Conservation (phyloP, 2,888 invertebrate species). For the Sympetrum striolatum region DNA sequence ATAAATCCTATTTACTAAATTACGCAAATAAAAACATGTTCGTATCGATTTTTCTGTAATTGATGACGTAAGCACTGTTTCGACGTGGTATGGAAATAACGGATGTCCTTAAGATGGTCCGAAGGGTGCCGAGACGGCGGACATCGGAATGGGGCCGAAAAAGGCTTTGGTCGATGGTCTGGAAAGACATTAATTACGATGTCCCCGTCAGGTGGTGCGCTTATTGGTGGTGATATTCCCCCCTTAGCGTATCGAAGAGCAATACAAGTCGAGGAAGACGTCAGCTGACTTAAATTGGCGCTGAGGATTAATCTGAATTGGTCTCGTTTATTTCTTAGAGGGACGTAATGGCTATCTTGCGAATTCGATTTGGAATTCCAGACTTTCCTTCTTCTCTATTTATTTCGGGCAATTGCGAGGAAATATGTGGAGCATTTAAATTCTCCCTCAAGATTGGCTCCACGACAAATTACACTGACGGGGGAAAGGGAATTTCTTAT, state of each 20-base stretch:
- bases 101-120: too few species aligned
- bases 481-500: background rate
- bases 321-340: background rate
- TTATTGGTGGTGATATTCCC: background rate
- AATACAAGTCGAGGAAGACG: background rate
- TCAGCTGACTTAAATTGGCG: background rate
- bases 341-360: background rate
- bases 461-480: too few species aligned
- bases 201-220: constrained; percentile 13
- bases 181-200: constrained; percentile 7
- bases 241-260: background rate
- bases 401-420: background rate
- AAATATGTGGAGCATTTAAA: background rate
- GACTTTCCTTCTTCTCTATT: too few species aligned
- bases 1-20: too few species aligned
- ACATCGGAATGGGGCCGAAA: too few species aligned
- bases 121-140: too few species aligned
- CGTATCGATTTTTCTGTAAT: too few species aligned
- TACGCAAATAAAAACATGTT: too few species aligned
- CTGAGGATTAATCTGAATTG: background rate
- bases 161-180: background rate
- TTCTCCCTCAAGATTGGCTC: too few species aligned
- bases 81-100: too few species aligned
- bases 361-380: constrained; percentile 18
- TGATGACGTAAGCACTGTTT: too few species aligned